Conservation (phyloP, 2,888 invertebrate species). For the Hirtodrosophila trivittata region DNA sequence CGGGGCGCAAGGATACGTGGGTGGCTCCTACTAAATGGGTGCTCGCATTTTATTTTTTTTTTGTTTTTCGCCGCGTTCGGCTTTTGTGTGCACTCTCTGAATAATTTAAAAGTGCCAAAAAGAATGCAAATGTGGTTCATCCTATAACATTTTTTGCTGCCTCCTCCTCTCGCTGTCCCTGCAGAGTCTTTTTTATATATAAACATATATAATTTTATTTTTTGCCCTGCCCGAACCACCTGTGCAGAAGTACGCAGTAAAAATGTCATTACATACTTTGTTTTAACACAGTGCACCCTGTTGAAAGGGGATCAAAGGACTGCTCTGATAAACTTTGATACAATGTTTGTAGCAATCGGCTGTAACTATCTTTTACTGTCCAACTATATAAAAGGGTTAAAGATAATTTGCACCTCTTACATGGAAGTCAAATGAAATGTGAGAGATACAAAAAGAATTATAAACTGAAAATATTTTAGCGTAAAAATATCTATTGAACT, state of each 20-base stretch:
- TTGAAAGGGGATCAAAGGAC: no score
- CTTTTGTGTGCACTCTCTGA: conserved; percentile 65
- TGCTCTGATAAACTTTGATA: neutral
- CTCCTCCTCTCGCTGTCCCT: conserved; percentile 5
- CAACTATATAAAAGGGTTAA: no score
- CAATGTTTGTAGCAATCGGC: neutral
- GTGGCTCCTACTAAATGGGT: neutral
- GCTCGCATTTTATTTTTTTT: conserved; percentile 5
- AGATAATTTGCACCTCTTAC: no score
- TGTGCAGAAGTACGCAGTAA: conserved; percentile 23
- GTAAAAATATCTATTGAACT: no score
- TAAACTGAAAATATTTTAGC: no score
- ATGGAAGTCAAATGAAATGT: no score
- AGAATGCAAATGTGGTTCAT: conserved; percentile 68
- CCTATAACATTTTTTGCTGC: conserved; percentile 15
- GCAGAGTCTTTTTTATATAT: neutral
- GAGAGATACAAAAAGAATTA: no score
- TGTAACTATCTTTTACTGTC: no score
- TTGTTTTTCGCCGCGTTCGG: conserved; percentile 37
- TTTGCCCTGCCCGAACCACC: conserved; percentile 12
- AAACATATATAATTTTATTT: neutral
- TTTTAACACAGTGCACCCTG: neutral
- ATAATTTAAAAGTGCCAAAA: conserved; percentile 76
- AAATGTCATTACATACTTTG: conserved; percentile 36
- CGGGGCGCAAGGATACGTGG: neutral